Conservation (phyloP, 2,888 invertebrate genomes). For the Hypercompe scribonia region DNA sequence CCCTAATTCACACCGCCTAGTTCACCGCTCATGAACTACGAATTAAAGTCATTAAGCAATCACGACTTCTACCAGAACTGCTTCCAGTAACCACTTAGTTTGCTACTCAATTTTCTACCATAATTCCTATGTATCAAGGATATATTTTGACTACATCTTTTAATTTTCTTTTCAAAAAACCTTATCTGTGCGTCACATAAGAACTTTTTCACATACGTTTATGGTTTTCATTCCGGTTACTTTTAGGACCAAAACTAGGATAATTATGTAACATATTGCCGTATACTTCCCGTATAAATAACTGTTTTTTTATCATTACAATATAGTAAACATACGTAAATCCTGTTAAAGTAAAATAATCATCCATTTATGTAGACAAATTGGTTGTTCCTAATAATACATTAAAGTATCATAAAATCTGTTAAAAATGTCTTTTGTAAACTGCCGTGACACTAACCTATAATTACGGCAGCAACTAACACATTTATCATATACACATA, state of each 20-base stretch:
- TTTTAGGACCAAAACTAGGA: neutral
- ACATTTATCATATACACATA: too few relatives aligned
- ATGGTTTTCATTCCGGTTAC: neutral
- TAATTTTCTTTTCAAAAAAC: neutral
- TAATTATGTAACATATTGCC: too few relatives aligned
- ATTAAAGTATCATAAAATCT: too few relatives aligned
- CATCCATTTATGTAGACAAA: too few relatives aligned
- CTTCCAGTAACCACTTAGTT: neutral
- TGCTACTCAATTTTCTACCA: conserved; percentile 6
- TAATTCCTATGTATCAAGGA: neutral
- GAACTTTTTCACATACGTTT: neutral
- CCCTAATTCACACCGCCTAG: conserved; percentile 24
- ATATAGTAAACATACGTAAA: too few relatives aligned
- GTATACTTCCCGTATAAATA: too few relatives aligned
- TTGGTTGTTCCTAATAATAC: too few relatives aligned
- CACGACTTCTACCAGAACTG: conserved; percentile 19
- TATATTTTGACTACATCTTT: neutral
- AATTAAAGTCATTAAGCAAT: conserved; percentile 32
- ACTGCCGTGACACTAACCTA: too few relatives aligned
- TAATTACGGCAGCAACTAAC: too few relatives aligned
- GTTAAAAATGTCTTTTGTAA: too few relatives aligned
- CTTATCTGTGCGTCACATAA: neutral
- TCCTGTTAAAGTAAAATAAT: too few relatives aligned
- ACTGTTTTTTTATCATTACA: too few relatives aligned
- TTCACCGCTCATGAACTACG: conserved; percentile 25